Evolutionary conservation across 2,888 invertebrate species (phyloP), one percentile per base, ranked within the genome.

Genomic region (Tipula lateralis): DNA sequence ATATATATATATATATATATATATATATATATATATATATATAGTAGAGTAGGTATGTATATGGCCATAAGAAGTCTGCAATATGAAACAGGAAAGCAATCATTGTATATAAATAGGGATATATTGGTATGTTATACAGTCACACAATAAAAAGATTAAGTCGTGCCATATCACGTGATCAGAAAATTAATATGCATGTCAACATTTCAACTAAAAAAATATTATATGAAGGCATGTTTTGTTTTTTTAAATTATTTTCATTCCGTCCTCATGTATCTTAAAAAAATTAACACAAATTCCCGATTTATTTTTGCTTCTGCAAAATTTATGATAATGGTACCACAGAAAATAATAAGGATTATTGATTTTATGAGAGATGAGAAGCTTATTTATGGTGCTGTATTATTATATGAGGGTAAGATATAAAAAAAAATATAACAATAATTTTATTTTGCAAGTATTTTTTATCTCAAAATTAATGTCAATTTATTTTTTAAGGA

Each of bases 111-210:
- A 50, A 66, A 24, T 66, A 66, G 7, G 24, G 6, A 82, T 30
- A 83, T 34, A 34, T 83, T 34, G 32, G 34, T 34, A 19, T 34
- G 36, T 83, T 83, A 19, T 83, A 32, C 12, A 82, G 32, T 30
- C n/a, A 29, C 13, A 32, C n/a, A 12, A n/a, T 32, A 82, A 24
- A 83, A 83, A 83, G 83, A 83, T 83, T 83, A 83, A 83, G 83
- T 34, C 83, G 83, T 83, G 83, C 83, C 83, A 83, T 83, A 83
- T 83, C 83, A 36, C 83, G 83, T 83, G 83, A 83, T 83, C 83
- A 19, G 32, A 83, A 83, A 83, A 83, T 83, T 83, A 83, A 83
- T 83, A 83, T 83, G 83, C 83, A 83, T 30, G 34, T 34, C 30
- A 83, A 83, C 83, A 83, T 83, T 83, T 82, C 32, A 32, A 82